Evolutionary conservation across 2,797 vertebrate species (phyloP).

Genomic region (Pteronotus mesoamericanus): DNA sequence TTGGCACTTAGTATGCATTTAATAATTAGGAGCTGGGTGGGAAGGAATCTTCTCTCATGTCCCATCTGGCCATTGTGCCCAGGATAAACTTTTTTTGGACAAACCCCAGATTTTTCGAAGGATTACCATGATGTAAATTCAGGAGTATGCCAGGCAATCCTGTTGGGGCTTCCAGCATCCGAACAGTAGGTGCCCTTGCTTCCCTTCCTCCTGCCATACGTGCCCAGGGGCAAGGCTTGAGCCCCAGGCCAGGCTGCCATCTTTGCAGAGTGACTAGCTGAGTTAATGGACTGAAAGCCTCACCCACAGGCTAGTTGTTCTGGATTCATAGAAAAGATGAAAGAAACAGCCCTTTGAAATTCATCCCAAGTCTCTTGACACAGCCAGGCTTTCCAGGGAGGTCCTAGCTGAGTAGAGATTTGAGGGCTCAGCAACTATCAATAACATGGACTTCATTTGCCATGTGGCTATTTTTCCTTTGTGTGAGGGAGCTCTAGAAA

Average conservation of each 20-base stretch:
- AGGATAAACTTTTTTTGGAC: not conserved
- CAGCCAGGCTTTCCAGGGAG: not conserved
- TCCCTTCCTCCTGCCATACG: not conserved
- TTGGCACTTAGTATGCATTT: not conserved
- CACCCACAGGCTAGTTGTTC: not conserved
- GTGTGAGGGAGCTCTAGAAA: not conserved
- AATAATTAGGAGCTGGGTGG: not conserved
- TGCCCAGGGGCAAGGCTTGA: fast-evolving
- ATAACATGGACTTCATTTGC: not conserved
- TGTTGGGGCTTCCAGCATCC: not conserved
- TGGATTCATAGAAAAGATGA: not conserved
- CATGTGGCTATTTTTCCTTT: not conserved
- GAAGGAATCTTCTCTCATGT: not conserved
- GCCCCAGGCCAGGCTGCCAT: not conserved
- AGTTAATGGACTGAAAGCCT: not conserved
- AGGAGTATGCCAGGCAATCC: not conserved
- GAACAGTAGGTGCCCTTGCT: too few species aligned
- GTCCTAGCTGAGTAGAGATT: fast-evolving
- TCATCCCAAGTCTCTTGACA: not conserved
- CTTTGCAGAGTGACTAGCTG: not conserved
- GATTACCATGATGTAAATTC: not conserved
- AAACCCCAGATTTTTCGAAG: not conserved
- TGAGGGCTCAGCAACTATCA: not conserved
- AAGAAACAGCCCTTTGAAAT: not conserved
- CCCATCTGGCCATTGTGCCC: not conserved